A percentile compares a stretch with the other conserved stretches of the same genome.
These are phyloP conservation scores for Pogonomyrmex barbatus DNA, from an alignment of 1,140 invertebrate species.

Conservation along the genomic window DNA sequence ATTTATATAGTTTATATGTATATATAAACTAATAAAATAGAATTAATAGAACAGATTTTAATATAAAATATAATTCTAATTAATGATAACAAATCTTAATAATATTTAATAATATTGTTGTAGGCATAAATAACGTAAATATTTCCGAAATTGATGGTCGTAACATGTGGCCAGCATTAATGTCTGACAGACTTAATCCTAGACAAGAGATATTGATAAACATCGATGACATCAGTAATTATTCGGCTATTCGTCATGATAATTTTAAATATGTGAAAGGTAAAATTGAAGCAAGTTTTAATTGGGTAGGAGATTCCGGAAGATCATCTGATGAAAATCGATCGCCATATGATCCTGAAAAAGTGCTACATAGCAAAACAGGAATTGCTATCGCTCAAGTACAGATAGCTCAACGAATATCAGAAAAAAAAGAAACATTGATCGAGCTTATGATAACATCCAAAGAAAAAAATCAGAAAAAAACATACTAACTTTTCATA, in stretches of 20 bases:
- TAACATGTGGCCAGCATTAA: conserved; percentile 90
- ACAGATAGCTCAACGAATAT: conserved; percentile 83
- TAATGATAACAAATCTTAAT: background rate
- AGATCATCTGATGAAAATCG: conserved; percentile 68
- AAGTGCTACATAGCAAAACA: conserved; percentile 85
- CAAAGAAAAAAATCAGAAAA: conserved; percentile 65
- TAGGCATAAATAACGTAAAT: conserved; percentile 66
- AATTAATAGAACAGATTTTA: background rate
- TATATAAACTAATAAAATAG: background rate
- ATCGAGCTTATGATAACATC: no score
- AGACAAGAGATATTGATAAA: conserved; percentile 90
- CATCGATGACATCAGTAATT: conserved; percentile 93
- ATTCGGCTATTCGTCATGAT: conserved; percentile 88
- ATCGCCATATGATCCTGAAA: conserved; percentile 83
- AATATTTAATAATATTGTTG: conserved; percentile 25
- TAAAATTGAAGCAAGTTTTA: conserved; percentile 84
- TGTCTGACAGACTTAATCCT: conserved; percentile 84
- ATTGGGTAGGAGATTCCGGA: conserved; percentile 88
- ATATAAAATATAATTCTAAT: background rate
- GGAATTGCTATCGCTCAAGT: conserved; percentile 84
- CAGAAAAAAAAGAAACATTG: conserved; percentile 21
- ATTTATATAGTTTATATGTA: no score
- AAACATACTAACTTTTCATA: conserved; percentile 78
- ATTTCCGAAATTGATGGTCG: conserved; percentile 89
- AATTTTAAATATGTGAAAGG: conserved; percentile 92